Evolutionary conservation across 1,140 invertebrate genomes (phyloP).

Genomic region (Colletes latitarsis): DNA sequence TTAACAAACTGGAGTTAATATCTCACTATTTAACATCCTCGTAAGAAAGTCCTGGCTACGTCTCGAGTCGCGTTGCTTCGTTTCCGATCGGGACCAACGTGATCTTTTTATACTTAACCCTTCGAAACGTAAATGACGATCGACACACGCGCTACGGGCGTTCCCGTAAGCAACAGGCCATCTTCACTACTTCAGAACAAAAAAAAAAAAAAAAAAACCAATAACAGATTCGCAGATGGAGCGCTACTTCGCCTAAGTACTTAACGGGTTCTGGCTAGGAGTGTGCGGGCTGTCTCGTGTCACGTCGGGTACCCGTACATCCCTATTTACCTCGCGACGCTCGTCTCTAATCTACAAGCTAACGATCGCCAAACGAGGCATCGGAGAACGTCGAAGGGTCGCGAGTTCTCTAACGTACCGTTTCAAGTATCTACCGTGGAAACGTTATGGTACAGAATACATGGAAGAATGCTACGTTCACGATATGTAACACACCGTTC

Average conservation of each 20-base stretch:
- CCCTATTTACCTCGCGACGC: too few species aligned
- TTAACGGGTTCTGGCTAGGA: not conserved
- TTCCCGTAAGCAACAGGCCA: not conserved
- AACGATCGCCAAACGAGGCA: slow-evolving; percentile 16
- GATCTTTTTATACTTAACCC: not conserved
- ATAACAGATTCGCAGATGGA: slow-evolving; percentile 9
- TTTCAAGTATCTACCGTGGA: slow-evolving; percentile 6
- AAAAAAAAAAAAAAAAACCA: too few species aligned
- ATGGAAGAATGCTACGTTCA: not conserved
- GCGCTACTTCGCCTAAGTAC: slow-evolving; percentile 19
- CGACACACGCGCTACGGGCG: slow-evolving; percentile 2
- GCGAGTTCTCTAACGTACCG: not conserved
- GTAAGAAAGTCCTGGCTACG: not conserved
- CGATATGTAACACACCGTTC: too few species aligned
- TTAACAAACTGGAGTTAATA: slow-evolving; percentile 24
- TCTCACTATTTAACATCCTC: not conserved
- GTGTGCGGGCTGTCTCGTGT: not conserved
- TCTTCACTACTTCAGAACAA: not conserved
- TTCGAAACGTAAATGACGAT: not conserved
- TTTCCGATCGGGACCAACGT: not conserved
- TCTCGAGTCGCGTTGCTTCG: not conserved
- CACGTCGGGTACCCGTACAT: too few species aligned
- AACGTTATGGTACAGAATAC: slow-evolving; percentile 6
- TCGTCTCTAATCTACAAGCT: slow-evolving; percentile 7
- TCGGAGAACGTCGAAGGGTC: slow-evolving; percentile 1